Conservation (phyloP, 2,113 vertebrate genomes). For the Cryptotis parvus region DNA sequence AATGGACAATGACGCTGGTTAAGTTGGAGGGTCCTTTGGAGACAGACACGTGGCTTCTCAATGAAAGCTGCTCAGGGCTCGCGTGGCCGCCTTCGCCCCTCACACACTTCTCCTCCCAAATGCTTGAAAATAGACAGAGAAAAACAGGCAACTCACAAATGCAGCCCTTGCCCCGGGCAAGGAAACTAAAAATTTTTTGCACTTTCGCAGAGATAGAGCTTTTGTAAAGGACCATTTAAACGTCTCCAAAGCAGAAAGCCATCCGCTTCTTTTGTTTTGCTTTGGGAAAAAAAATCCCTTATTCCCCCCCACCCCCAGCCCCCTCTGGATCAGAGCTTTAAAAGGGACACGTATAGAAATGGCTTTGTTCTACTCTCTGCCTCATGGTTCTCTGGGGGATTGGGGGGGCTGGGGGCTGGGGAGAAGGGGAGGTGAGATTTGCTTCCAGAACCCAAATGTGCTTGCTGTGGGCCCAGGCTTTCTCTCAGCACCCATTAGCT, state of each 20-base stretch:
- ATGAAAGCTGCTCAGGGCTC: slow-evolving; percentile 96
- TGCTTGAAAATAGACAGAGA: slow-evolving; percentile 89
- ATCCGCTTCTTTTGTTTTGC: slow-evolving; percentile 83
- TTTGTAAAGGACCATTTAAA: slow-evolving; percentile 83
- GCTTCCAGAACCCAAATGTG: slow-evolving; percentile 61
- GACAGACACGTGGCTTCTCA: slow-evolving; percentile 99
- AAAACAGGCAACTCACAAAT: slow-evolving; percentile 86
- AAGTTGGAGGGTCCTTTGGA: slow-evolving; percentile 99
- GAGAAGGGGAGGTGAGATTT: slow-evolving; percentile 57
- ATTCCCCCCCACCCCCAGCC: slow-evolving; percentile 43
- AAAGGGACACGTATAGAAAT: slow-evolving; percentile 77
- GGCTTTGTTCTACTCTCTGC: slow-evolving; percentile 78
- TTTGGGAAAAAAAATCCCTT: slow-evolving; percentile 74
- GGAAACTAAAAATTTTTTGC: slow-evolving; percentile 87
- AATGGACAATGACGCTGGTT: slow-evolving; percentile 99
- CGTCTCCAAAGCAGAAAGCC: slow-evolving; percentile 86
- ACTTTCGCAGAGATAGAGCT: slow-evolving; percentile 84
- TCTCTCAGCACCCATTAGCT: slow-evolving; percentile 51
- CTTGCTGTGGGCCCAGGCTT: not conserved
- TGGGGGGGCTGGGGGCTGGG: slow-evolving; percentile 62
- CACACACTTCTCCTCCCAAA: slow-evolving; percentile 93
- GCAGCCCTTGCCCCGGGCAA: slow-evolving; percentile 83
- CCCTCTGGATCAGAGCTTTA: slow-evolving; percentile 80
- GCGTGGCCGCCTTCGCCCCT: slow-evolving; percentile 96
- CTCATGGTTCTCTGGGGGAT: slow-evolving; percentile 71